phyloP scores from a whole-genome alignment of 2,113 vertebrate species.

The Damaliscus lunatus region DNA sequence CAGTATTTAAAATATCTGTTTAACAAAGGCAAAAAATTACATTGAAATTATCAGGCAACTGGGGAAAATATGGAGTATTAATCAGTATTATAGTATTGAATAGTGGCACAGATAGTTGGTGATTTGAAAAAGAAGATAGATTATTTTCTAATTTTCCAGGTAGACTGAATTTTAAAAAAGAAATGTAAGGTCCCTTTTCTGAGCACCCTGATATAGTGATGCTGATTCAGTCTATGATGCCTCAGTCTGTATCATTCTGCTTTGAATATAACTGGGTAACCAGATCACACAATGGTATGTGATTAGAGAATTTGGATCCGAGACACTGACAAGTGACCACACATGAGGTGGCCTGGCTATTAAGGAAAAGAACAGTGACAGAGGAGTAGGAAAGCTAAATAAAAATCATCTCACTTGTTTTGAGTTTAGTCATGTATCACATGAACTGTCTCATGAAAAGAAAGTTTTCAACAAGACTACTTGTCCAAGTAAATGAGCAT shows the following conservation, averaged over 20 bases:
- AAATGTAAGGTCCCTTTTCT: neutral
- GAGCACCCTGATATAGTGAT: neutral
- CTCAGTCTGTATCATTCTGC: neutral
- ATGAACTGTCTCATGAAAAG: neutral
- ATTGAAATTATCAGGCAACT: neutral
- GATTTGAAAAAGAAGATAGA: neutral
- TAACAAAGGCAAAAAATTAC: neutral
- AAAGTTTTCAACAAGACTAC: neutral
- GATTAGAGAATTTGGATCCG: neutral
- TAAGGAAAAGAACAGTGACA: neutral
- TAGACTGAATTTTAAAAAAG: neutral
- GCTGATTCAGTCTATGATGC: neutral
- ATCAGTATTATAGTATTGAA: neutral
- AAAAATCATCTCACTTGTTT: neutral
- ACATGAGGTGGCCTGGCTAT: neutral
- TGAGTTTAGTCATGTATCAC: neutral
- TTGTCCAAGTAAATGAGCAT: neutral
- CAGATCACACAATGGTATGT: neutral
- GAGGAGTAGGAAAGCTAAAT: neutral
- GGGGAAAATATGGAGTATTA: neutral
- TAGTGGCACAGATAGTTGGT: neutral
- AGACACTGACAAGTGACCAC: neutral
- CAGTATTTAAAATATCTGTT: neutral
- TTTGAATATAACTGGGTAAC: neutral
- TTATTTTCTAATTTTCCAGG: neutral